Base-by-base conservation (phyloP, 1,140 invertebrate genomes). In the Ceratina australensis region DNA sequence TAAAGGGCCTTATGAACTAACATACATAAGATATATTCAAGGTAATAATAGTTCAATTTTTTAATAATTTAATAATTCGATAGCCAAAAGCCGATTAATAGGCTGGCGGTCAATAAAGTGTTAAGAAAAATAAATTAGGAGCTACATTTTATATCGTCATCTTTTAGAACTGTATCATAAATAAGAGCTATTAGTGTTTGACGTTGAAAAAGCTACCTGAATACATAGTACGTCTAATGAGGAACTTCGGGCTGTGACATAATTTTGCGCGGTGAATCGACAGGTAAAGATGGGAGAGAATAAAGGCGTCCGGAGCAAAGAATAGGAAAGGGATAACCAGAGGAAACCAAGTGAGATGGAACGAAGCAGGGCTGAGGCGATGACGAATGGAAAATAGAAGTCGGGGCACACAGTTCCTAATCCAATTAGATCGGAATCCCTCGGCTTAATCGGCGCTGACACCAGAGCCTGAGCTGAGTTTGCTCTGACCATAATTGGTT, bases 381-480 rank as follows among this genome's bases (percentile, higher is more conserved):
- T 84, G 85, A 87, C 84, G 79, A 82, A 84, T 82, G 84, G 65
- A 56, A 80, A 80, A 78, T 71, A 73, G 69, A 69, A 59, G 66
- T 57, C 50, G 42, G 54, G 60, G 64, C 52, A 72, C 74, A 81
- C 60, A 42, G 33, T 42, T 42, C 42, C 74, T 88, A 89, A 89
- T 88, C 88, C 84, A 90, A 90, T 90, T 90, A 90, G 75, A 79
- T 75, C 74, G 85, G 85, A 88, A 90, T 87, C 81, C 33, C 71
- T 49, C 66, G 63, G 82, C 87, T 88, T 83, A 87, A 90, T 88
- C 81, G 52, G 56, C 59, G 74, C 66, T 81, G 83, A 88, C 77
- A 64, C 76, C 42, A 26, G 15, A 61, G 33, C 15, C 33, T 42
- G 57, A 33, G 69, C 33, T 42, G 57, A 33, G 69, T 57, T 56